phyloP scores from a whole-genome alignment of 2,797 vertebrate genomes.

The Chelonia mydas region DNA sequence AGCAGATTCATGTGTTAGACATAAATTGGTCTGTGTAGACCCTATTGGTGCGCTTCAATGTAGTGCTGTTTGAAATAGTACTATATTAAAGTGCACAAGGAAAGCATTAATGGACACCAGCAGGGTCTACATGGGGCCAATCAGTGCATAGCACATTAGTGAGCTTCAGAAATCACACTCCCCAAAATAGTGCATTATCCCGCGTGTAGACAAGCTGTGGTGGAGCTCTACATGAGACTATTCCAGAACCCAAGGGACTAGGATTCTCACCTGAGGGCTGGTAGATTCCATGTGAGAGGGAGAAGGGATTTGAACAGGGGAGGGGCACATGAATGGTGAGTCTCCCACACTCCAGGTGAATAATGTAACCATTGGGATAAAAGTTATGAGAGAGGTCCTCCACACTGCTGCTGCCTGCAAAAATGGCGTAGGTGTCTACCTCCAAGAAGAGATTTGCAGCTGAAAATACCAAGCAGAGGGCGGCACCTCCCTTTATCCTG shows the following conservation, averaged over 20 bases:
- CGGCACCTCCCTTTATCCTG: background rate
- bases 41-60: background rate
- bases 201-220: background rate
- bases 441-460: background rate
- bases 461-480: background rate
- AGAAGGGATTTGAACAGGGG: no score
- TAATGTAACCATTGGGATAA: background rate
- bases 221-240: background rate
- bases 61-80: background rate
- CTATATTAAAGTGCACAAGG: background rate
- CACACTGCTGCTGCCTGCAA: background rate
- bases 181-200: background rate
- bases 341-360: background rate
- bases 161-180: background rate
- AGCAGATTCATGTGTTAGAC: background rate
- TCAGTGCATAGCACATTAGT: background rate
- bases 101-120: background rate
- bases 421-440: background rate
- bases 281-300: no score
- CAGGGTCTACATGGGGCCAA: background rate
- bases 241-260: background rate
- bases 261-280: background rate
- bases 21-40: background rate
- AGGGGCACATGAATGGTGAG: background rate
- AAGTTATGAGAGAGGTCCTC: background rate